A percentile compares a stretch with the other conserved stretches of the same genome.
These are phyloP conservation scores for Typhlichthys eigenmanni DNA, from an alignment of 2,797 vertebrate species.

Conservation along the genomic window DNA sequence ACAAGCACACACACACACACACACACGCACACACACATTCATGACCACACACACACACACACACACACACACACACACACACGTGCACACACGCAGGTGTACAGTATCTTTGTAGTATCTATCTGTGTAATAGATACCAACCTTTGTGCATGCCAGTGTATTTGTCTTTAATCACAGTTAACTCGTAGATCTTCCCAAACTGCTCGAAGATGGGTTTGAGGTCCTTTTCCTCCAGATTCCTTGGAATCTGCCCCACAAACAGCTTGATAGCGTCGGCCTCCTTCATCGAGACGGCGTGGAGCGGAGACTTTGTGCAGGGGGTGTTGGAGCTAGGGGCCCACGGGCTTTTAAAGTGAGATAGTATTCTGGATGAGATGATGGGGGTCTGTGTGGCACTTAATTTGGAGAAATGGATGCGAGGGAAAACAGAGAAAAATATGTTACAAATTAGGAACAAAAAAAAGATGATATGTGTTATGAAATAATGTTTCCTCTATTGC, in stretches of 20 bases:
- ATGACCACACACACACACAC: neutral
- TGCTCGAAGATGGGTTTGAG: constrained; percentile 84
- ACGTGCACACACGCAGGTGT: neutral
- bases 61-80: neutral
- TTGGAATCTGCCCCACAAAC: constrained; percentile 83
- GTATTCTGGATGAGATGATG: constrained; percentile 55
- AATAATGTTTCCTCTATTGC: constrained; percentile 2
- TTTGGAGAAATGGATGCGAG: constrained; percentile 18
- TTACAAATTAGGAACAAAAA: constrained; percentile 1
- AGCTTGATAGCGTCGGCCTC: constrained; percentile 85
- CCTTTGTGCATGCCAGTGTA: constrained; percentile 86
- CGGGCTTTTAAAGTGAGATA: constrained; percentile 50
- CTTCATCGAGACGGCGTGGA: constrained; percentile 78
- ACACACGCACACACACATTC: neutral
- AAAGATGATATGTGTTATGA: constrained; percentile 3
- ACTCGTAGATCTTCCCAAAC: constrained; percentile 84
- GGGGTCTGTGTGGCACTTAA: constrained; percentile 34
- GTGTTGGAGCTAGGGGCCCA: constrained; percentile 28
- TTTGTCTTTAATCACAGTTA: constrained; percentile 85
- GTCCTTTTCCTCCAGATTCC: constrained; percentile 84
- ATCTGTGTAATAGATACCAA: constrained; percentile 46
- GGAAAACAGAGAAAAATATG: constrained; percentile 21
- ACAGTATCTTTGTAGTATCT: neutral
- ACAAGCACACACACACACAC: constrained; percentile 3
- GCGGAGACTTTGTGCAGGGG: constrained; percentile 50